phyloP scores from a whole-genome alignment of 2,113 vertebrate genomes.

The Phylloscopus whistleri region DNA sequence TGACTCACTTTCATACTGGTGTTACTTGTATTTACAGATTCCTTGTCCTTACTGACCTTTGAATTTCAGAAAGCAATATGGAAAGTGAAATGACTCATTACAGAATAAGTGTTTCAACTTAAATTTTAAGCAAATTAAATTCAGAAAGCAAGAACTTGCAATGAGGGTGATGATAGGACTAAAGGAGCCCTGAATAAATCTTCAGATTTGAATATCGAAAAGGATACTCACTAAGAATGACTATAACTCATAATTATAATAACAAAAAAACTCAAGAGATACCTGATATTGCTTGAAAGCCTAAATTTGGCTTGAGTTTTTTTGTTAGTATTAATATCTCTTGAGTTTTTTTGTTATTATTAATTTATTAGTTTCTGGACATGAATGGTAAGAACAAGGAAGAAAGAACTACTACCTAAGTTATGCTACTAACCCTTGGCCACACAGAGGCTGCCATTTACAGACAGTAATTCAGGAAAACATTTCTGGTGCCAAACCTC shows the following conservation, averaged over 20 bases:
- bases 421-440: not conserved
- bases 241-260: not conserved
- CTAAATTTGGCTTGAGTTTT: not conserved
- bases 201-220: not conserved
- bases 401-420: not conserved
- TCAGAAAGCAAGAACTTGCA: not conserved
- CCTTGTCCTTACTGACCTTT: not conserved
- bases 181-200: not conserved
- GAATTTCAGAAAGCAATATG: not conserved
- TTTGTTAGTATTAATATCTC: not conserved
- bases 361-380: not conserved
- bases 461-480: not conserved
- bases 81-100: not conserved
- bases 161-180: not conserved
- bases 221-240: not conserved
- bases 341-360: not conserved
- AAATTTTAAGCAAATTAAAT: not conserved
- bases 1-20: conserved; percentile 1
- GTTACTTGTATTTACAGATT: conserved; percentile 1
- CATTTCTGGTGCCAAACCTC: not conserved
- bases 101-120: not conserved
- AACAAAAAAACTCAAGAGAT: not conserved
- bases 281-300: not conserved
- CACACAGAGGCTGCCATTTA: not conserved
- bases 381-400: not conserved